phyloP scores from a whole-genome alignment of 2,113 vertebrate genomes.

The Passer domesticus region DNA sequence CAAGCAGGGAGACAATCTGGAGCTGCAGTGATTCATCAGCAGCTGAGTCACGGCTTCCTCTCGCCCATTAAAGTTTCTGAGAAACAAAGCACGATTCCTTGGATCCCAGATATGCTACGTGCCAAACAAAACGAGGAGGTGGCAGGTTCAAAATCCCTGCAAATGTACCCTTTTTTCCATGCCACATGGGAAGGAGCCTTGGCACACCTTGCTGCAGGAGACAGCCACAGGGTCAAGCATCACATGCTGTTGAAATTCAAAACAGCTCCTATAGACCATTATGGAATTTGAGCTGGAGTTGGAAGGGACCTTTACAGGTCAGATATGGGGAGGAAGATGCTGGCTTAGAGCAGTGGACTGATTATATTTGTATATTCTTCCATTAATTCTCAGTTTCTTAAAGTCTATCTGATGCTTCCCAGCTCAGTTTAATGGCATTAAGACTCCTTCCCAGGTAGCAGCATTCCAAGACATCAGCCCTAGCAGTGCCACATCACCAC shows the following conservation, averaged over 20 bases:
- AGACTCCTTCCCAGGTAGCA: not conserved
- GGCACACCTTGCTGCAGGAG: not conserved
- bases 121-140: not conserved
- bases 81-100: not conserved
- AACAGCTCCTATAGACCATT: not conserved
- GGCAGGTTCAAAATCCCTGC: not conserved
- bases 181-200: fast-evolving
- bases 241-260: not conserved
- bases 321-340: not conserved
- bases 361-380: not conserved
- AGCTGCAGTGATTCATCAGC: conserved; percentile 7
- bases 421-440: not conserved
- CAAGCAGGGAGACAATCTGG: not conserved
- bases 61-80: not conserved
- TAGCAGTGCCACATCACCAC: not conserved
- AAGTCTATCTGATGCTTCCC: not conserved
- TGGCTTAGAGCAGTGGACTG: not conserved
- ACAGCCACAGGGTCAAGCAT: not conserved
- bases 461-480: not conserved
- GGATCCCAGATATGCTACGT: not conserved
- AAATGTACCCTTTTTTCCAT: not conserved
- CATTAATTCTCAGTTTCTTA: not conserved
- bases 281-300: not conserved
- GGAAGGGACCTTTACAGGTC: not conserved
- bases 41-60: conserved; percentile 46